phyloP scores from a whole-genome alignment of 1,140 invertebrate genomes.

The Artemia franciscana region DNA sequence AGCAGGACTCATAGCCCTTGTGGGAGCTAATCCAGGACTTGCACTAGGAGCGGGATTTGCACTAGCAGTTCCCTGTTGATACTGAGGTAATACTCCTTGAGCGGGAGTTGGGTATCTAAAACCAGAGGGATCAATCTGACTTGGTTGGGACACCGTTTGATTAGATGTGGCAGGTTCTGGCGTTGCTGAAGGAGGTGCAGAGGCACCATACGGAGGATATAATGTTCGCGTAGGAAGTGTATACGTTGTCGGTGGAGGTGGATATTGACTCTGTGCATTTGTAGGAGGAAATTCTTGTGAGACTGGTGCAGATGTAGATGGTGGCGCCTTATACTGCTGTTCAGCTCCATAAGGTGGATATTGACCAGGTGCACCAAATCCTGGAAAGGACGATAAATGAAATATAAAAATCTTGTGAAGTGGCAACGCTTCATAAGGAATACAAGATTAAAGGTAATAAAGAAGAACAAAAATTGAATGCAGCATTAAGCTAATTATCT shows the following conservation, averaged over 20 bases:
- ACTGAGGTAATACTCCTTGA: neutral
- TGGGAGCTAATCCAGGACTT: neutral
- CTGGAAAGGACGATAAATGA: neutral
- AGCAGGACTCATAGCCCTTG: neutral
- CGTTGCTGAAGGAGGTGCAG: neutral
- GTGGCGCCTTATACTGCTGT: neutral
- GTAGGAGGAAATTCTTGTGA: neutral
- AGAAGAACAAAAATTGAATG: too few species aligned
- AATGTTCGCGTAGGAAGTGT: neutral
- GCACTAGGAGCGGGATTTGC: neutral
- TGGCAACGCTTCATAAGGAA: too few species aligned
- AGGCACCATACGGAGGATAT: neutral
- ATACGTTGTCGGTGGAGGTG: neutral
- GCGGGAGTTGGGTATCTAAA: neutral
- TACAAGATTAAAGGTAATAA: too few species aligned
- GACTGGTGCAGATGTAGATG: neutral
- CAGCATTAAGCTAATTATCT: too few species aligned
- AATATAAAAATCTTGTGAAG: too few species aligned
- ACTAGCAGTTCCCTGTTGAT: neutral
- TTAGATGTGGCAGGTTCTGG: neutral
- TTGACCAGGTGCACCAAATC: neutral
- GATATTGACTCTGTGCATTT: constrained; percentile 5
- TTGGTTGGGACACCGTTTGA: neutral
- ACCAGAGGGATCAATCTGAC: neutral
- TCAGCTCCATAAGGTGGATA: neutral